Evolutionary conservation across 1,140 invertebrate species (phyloP), one percentile per base, ranked within the genome.

Genomic region (Macrotrachela quadricornifera): DNA sequence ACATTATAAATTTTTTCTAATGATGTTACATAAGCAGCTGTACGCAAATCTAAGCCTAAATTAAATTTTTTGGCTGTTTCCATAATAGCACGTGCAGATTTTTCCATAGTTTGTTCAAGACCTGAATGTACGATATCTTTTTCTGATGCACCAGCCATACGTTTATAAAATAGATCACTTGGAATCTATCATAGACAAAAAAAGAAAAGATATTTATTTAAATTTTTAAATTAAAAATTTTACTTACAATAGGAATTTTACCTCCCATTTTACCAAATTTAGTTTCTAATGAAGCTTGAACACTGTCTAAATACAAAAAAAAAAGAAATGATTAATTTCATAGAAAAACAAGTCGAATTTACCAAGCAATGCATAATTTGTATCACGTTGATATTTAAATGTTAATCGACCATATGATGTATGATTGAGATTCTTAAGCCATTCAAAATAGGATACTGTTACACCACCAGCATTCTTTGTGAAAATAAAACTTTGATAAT

Each of bases 111-210:
- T 69, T 96, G 96, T 67, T 94, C 91, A 46, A 99, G 76, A 56
- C 92, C 92, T 59, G 91, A 97, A 74, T 97, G 91, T 8, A 99
- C 94, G 65, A 99, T 97, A 64, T 99, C 92, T 68, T 96, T 97
- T 71, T 99, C 92, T 50, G 86, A 92, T 55, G 92, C 92, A 72
- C 92, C 90, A 30, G 21, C 21, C 21, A 30, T 30, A 30, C 21
- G 21, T 30, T 30, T 30, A 8, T 30, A 30, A 30, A 30, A 30
- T 30, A 8, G 3, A 30, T 30, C 21, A 30, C 21, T 30, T 4
- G 21, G 21, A 30, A 30, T 2, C 21, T 30, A 30, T 30, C 8
- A n/a, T n/a, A n/a, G n/a, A n/a, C n/a, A n/a, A 30, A 30, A 2
- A 30, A 30, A 8, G 21, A 30, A 30, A 62, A 86, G 81, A 66